Conservation (phyloP, 2,888 invertebrate species). For the Diarsia brunnea region DNA sequence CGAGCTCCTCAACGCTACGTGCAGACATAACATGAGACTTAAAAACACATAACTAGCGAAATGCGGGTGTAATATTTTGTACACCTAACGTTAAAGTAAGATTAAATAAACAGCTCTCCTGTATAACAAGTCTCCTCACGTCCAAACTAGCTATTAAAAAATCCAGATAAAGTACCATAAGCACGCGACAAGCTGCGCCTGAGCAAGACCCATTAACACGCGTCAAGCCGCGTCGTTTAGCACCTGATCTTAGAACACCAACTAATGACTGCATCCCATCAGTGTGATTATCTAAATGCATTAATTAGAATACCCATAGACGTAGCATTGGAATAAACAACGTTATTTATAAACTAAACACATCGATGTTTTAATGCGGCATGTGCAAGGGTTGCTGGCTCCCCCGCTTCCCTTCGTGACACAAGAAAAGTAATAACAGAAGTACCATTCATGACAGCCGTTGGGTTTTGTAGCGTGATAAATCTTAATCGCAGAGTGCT, state of each 20-base stretch:
- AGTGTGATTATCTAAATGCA: conserved; percentile 60
- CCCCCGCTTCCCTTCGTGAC: not conserved
- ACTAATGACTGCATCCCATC: conserved; percentile 47
- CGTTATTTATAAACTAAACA: conserved; percentile 55
- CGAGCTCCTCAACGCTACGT: no score
- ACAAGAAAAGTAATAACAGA: conserved; percentile 2
- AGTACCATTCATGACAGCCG: not conserved
- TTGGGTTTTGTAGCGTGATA: not conserved
- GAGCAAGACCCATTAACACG: not conserved
- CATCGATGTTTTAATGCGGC: conserved; percentile 59
- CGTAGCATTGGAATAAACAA: conserved; percentile 43
- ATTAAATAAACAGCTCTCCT: no score
- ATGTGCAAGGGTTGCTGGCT: conserved; percentile 70
- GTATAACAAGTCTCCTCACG: not conserved
- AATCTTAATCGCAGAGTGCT: not conserved
- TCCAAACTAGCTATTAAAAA: not conserved
- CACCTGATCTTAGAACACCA: conserved; percentile 49
- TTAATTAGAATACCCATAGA: conserved; percentile 49
- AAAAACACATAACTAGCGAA: no score
- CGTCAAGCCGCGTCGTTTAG: conserved; percentile 15
- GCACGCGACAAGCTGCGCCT: conserved; percentile 30
- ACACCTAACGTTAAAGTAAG: not conserved
- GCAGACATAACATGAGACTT: no score
- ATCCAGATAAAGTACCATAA: conserved; percentile 2
- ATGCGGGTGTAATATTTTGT: no score